Evolutionary conservation across 2,113 vertebrate species (phyloP), one percentile per base, ranked within the genome.

Genomic region (Lophius piscatorius): DNA sequence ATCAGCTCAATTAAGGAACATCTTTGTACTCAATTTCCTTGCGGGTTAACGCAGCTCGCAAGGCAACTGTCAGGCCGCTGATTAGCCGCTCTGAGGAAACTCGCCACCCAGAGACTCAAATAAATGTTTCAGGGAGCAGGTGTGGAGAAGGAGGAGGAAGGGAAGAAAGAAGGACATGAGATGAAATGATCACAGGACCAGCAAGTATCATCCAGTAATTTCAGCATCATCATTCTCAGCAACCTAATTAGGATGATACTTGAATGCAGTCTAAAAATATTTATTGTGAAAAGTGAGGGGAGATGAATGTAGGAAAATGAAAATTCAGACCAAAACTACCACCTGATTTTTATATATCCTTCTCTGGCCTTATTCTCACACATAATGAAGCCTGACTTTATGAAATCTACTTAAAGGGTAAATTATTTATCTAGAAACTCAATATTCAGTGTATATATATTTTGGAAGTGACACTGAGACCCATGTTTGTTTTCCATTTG

Each of bases 1-100:
- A 89, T 87, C 63, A 48, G 70, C 73, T 88, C 88, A 82, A 88
- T 90, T 90, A 91, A 76, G 81, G 60, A 69, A 36, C 62, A 8
- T 59, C 70, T 72, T 67, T 47, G 28, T 76, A 61, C 74, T 76
- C 81, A 49, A 70, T 74, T 76, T 80, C 42, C 46, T 50, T 36
- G 21, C 38, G 23, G 9, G 54, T 44, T 66, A 80, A 50, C 58
- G 29, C 3, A 4, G 41, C 51, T n/a, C 2, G 20, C 58, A 4
- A 49, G 54, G 47, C 21, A 18, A n/a, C 29, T 40, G 14, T 63
- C 69, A 60, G 49, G 49, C 71, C n/a, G 62, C 54, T 86, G 74
- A 83, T 83, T 79, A 81, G 31, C 41, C 1, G 16, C 58, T 42
- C 36, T 8, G 21, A 38, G 34, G 52, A 57, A 49, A 46, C 36